Conservation (phyloP, 2,113 vertebrate genomes). For the Chaetura pelagica region DNA sequence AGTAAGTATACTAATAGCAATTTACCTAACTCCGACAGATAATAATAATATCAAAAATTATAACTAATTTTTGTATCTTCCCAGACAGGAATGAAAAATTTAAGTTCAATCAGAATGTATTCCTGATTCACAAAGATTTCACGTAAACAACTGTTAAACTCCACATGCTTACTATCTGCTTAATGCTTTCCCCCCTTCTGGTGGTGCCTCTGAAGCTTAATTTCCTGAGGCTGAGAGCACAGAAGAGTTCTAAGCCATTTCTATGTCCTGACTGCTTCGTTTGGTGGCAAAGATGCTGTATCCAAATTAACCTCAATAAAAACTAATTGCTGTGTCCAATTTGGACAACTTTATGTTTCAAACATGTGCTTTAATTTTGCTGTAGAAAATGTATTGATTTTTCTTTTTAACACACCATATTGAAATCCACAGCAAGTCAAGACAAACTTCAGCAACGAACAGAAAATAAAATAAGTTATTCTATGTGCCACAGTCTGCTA, state of each 20-base stretch:
- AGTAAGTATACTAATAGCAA: constrained; percentile 8
- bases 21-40: background rate
- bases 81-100: background rate
- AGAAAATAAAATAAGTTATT: background rate
- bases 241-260: background rate
- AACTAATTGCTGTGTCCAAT: constrained; percentile 11
- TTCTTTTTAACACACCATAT: background rate
- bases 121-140: background rate
- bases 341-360: background rate
- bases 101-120: background rate
- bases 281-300: background rate
- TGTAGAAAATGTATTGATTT: background rate
- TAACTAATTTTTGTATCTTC: background rate
- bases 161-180: background rate
- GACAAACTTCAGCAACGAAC: background rate
- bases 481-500: background rate
- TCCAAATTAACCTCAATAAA: background rate
- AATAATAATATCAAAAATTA: background rate
- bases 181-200: background rate
- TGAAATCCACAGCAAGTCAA: background rate
- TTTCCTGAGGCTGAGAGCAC: background rate
- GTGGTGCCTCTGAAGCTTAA: background rate
- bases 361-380: constrained; percentile 9
- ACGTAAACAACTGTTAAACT: background rate
- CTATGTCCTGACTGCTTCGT: background rate